Base-by-base conservation (phyloP, 1,140 invertebrate genomes). In the Macrobrachium nipponense region DNA sequence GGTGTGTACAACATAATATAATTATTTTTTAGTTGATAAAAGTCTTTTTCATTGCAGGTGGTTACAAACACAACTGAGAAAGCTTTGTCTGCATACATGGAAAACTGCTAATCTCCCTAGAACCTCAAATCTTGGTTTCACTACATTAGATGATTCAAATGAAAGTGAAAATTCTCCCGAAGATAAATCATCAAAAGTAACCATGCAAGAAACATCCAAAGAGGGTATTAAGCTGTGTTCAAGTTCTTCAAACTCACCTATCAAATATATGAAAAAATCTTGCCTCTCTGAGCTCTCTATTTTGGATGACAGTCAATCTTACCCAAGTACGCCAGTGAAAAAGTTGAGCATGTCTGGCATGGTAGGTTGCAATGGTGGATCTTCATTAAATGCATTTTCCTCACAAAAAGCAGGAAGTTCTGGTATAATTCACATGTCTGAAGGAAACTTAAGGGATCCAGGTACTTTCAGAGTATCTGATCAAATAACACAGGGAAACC, bases 51-150 rank as follows among this genome's bases (percentile, higher is more conserved):
- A 27, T 58, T 84, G 15, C 82, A 84, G 82, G 44, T 84, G 82
- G 82, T 66, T 84, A 17, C 82, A 84, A 58, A 84, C 61, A n/a
- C 82, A 84, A 27, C 73, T 84, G n/a, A 77, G 82, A 51, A 84
- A 84, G 18, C 73, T 84, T 15, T 84, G 82, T 36, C 62, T 84
- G 18, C 82, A 84, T 58, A 84, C 62, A 23, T 84, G 82, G 82
- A 84, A 84, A 76, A 84, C 73, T n/a, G 82, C 60, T 66, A 66
- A 84, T 43, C 61, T 84, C n/a, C 82, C 82, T 23, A 77, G 36
- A 51, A 84, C 82, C 1, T 77, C 82, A 68, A 75, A 84, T 43
- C 59, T 84, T 77, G 73, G 23, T 12, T 51, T 23, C 58, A 15
- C 44, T n/a, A 2, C 10, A 4, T 20, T 66, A 4, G 80, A 81